Base-by-base conservation (phyloP, 2,888 invertebrate genomes). In the Monopis laevigella region DNA sequence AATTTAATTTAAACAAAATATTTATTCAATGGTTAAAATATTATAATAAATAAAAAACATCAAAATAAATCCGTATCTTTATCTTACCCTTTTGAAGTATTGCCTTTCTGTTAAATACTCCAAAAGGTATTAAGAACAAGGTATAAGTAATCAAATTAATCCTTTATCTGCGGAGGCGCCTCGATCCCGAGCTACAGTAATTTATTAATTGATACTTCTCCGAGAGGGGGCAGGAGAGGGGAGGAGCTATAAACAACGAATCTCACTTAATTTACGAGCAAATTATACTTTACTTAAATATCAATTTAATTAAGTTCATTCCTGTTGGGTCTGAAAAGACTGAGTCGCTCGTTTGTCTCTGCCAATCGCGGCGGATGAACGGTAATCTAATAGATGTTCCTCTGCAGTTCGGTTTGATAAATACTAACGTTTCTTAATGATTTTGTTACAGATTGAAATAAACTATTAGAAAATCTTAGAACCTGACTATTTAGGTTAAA, bases 261-360 rank as follows among this genome's bases (percentile, higher is more conserved):
- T 77, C 74, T 72, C 66, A 63, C 73, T 75, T 78, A 80, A 78
- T 75, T 75, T 77, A 80, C 75, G 75, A 75, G 70, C 67, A 63
- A 78, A 78, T 81, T 78, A 77, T 78, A 70, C 77, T 75, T 74
- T 72, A 73, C 75, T 78, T 78, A 77, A 78, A 80, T 80, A 78
- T 78, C 78, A 80, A 81, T 80, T 80, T 80, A 78, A 77, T 78
- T 80, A 77, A 78, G 73, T 72, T 65, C 60, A 65, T 67, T 70
- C 73, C 62, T 62, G 58, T 62, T 55, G 63, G 63, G 65, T 74
- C 65, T 60, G 57, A 42, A 51, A 43, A 70, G 73, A 68, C 72
- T 73, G 69, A 59, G 45, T 43, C 44, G 58, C 57, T 70, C 73
- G 62, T 71, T 71, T 68, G 65, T 73, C 70, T 65, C 62, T 68